Percentiles rank a stretch among this genome's conserved stretches.
Conservation (phyloP, 2,888 invertebrate species). For the Holacanthella duospinosa region DNA sequence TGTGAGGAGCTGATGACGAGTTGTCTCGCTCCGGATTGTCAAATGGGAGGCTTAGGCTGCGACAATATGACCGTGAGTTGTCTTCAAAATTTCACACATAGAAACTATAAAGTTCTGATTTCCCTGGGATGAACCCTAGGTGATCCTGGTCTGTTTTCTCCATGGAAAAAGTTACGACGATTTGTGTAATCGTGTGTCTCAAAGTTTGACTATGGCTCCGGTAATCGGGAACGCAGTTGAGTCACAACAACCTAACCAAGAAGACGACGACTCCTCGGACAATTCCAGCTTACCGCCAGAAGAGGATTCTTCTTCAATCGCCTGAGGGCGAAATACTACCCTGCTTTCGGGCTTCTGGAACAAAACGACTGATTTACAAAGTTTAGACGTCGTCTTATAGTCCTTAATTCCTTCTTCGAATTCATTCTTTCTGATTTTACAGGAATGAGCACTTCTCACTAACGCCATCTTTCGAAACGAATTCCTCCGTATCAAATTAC, state of each 20-base stretch:
- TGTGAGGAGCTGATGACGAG: constrained; percentile 30
- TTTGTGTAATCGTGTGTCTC: constrained; percentile 18
- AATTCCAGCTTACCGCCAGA: background rate
- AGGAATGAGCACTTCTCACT: no score
- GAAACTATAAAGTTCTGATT: no score
- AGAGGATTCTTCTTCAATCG: background rate
- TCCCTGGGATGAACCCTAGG: no score
- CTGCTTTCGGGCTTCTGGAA: no score
- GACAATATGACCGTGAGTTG: constrained; percentile 28
- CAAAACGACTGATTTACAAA: no score
- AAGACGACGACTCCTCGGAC: background rate
- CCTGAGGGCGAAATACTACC: no score
- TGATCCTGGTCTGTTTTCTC: constrained; percentile 23
- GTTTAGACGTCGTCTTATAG: no score
- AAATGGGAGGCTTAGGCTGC: constrained; percentile 27
- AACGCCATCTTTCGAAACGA: no score
- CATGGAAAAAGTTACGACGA: constrained; percentile 22
- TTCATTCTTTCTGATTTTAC: no score
- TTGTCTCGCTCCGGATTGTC: constrained; percentile 27
- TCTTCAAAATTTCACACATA: background rate
- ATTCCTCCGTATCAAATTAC: no score
- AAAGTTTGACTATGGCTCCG: constrained; percentile 2
- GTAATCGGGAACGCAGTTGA: background rate
- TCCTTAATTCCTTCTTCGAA: no score
- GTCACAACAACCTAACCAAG: background rate